Conservation (phyloP, 2,888 invertebrate species). For the Callyntrura guangdongensis region DNA sequence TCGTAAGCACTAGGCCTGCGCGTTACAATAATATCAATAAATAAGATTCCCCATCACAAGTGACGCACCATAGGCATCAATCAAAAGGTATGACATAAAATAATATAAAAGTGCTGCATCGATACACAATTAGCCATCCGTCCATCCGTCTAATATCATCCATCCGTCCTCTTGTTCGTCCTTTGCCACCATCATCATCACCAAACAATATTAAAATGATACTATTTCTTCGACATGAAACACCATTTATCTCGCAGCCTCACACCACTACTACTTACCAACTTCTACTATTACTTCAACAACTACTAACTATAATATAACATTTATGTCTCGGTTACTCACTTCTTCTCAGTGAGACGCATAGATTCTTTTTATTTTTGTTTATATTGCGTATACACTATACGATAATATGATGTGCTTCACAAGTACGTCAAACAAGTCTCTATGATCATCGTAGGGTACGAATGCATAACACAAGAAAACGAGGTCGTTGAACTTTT, state of each 20-base stretch:
- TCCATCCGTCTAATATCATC: slow-evolving; percentile 66
- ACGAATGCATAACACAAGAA: slow-evolving; percentile 77
- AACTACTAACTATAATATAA: slow-evolving; percentile 15
- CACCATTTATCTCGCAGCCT: background rate
- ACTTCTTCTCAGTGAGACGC: slow-evolving; percentile 14
- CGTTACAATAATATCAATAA: background rate
- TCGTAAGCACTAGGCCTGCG: background rate
- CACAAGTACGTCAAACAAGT: slow-evolving; percentile 49
- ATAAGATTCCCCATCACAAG: background rate
- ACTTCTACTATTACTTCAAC: background rate
- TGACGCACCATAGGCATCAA: background rate
- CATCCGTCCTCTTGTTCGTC: slow-evolving; percentile 67
- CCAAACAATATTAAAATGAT: slow-evolving; percentile 17
- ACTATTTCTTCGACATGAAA: slow-evolving; percentile 22
- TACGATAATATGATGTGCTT: background rate
- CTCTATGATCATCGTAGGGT: slow-evolving; percentile 63
- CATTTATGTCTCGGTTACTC: slow-evolving; percentile 30
- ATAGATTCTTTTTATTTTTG: slow-evolving; percentile 58
- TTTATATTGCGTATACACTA: slow-evolving; percentile 52
- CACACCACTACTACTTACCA: background rate
- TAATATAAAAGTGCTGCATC: background rate
- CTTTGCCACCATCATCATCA: background rate
- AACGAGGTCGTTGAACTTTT: slow-evolving; percentile 77
- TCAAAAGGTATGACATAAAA: background rate
- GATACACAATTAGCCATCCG: slow-evolving; percentile 41